Base-by-base conservation (phyloP, 2,888 invertebrate species). In the Drosophila putrida region DNA sequence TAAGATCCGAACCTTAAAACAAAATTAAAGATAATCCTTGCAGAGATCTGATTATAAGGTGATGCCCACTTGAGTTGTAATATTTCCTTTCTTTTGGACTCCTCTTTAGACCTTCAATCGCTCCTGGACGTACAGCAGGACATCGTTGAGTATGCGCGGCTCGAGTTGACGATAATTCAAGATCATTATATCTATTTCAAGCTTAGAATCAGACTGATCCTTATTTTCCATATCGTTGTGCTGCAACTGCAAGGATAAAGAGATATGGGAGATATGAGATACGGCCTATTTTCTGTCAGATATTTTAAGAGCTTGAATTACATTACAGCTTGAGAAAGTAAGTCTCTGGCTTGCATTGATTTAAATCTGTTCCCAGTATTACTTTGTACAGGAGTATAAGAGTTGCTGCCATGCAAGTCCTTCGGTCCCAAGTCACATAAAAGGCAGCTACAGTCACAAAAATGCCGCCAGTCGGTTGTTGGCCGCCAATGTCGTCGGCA, bases 121-220 rank as follows among this genome's bases (percentile, higher is more conserved):
- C 85, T 94, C 94, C 80, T 94, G 93, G 51, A 94, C 94, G 91
- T 95, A 95, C 36, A 94, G 93, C 36, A 94, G 89, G 2, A 94
- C 94, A 44, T 93, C 93, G 53, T 92, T 90, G 33, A 96, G 93
- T 73, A 96, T 95, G 80, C 92, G 83, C 60, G 91, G 91, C 75
- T 93, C 93, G 3, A 91, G 66, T 4, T 88, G 77, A 25, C 92
- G 90, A 87, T 91, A 93, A 61, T 92, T 89, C 50, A 92, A 36
- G 8, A 92, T 73, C 89, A 92, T 91, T 5, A 83, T 78, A 63
- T 90, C 90, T 10, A 91, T 86, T 41, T 91, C 13, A 0, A 46
- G 33, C 38, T 61, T 44, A 0, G 38, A 20, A 33, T 39, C 33
- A n/a, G 25, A 15, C 13, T 11, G 9, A 28, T 55, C 38, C 5